Percentiles rank a stretch among this genome's conserved stretches.
phyloP scores from a whole-genome alignment of 2,797 vertebrate species.

The Vipera ursinii region DNA sequence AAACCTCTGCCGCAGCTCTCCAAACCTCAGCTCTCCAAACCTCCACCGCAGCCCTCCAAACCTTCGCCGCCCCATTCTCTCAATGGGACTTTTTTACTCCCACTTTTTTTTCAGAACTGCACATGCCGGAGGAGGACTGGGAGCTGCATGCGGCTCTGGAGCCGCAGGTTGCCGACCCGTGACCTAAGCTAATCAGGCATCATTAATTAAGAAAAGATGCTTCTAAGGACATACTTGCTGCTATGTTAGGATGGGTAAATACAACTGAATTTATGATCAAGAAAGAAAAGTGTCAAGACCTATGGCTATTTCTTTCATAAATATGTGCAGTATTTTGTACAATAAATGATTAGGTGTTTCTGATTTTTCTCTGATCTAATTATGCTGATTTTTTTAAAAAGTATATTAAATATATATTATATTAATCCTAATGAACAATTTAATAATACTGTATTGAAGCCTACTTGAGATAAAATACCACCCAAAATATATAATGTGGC shows the following conservation, averaged over 20 bases:
- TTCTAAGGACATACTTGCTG: background rate
- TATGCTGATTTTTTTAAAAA: background rate
- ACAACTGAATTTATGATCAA: background rate
- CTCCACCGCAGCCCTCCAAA: too few species aligned
- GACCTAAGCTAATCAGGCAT: background rate
- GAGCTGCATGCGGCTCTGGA: too few species aligned
- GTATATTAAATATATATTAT: background rate
- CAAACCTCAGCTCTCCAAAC: too few species aligned
- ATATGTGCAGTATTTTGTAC: background rate
- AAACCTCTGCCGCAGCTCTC: too few species aligned
- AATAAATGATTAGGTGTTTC: background rate
- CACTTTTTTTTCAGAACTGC: too few species aligned
- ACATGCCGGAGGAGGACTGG: too few species aligned
- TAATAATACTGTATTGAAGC: constrained; percentile 4
- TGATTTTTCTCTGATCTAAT: background rate
- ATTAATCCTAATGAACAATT: background rate
- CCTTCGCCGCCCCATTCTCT: too few species aligned
- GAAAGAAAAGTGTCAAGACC: background rate
- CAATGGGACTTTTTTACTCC: too few species aligned
- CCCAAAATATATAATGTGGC: background rate
- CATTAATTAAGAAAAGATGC: constrained; percentile 6
- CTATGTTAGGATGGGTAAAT: background rate
- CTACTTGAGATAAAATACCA: constrained; percentile 27
- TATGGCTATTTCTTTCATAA: background rate
- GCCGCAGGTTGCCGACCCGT: too few species aligned